Evolutionary conservation across 2,888 invertebrate genomes (phyloP).

Genomic region (Hartigia nigra): DNA sequence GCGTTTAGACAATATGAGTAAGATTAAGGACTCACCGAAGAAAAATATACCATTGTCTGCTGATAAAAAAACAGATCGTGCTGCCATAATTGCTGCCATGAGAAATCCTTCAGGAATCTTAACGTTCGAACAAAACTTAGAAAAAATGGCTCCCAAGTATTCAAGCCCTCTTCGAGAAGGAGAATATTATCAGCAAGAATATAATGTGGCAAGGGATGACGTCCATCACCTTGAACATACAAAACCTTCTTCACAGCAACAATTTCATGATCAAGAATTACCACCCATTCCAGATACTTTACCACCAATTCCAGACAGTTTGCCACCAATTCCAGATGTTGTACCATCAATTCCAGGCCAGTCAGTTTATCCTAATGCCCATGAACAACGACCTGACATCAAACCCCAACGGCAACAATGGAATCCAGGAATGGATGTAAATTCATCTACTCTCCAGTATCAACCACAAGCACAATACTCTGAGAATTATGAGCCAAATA

Average conservation of each 20-base stretch:
- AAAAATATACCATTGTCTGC: not conserved
- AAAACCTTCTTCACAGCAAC: not conserved
- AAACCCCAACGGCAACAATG: not conserved
- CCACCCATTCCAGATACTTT: not conserved
- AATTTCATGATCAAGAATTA: not conserved
- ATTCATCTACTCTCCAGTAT: not conserved
- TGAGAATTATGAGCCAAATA: not conserved
- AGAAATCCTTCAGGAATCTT: constrained; percentile 23
- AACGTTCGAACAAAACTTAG: not conserved
- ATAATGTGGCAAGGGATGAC: not conserved
- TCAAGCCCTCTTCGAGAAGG: not conserved
- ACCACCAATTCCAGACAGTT: not conserved
- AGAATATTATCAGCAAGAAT: not conserved
- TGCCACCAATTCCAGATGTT: too few species aligned
- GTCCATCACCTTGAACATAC: not conserved
- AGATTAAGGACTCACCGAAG: not conserved
- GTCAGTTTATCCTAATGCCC: too few species aligned
- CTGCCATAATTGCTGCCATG: constrained; percentile 21
- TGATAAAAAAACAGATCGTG: constrained; percentile 27
- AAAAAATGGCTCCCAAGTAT: not conserved
- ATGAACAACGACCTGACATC: too few species aligned
- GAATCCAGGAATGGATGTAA: not conserved
- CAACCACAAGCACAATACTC: not conserved
- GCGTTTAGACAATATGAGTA: constrained; percentile 1
- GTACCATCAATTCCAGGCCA: too few species aligned